Evolutionary conservation across 2,888 invertebrate genomes (phyloP).

Genomic region (Pteria penguin): DNA sequence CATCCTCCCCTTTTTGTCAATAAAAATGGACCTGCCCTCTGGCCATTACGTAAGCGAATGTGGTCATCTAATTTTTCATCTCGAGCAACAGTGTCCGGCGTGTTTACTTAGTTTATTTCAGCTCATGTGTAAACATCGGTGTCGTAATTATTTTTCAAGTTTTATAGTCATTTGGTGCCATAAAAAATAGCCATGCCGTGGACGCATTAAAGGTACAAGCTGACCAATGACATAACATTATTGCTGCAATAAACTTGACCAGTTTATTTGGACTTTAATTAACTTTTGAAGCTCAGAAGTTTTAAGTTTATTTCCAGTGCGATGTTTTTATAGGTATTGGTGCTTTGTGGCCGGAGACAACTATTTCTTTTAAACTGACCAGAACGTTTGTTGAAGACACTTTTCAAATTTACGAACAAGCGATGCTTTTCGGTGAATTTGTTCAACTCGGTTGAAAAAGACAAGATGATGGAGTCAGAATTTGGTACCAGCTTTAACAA

Average conservation of each 20-base stretch:
- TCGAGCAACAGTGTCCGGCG: conserved; percentile 3
- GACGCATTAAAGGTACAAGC: background rate
- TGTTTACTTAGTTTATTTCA: conserved; percentile 33
- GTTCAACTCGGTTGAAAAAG: no score
- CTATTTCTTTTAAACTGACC: no score
- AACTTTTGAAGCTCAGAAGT: background rate
- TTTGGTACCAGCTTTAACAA: no score
- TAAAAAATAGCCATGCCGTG: conserved; percentile 27
- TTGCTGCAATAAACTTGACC: background rate
- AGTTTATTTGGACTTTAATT: background rate
- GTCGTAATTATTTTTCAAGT: conserved; percentile 27
- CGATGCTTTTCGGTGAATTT: no score
- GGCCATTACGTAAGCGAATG: conserved; percentile 15
- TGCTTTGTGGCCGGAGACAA: no score
- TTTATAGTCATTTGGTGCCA: conserved; percentile 18
- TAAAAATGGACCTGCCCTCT: conserved; percentile 32
- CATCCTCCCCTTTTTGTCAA: conserved; percentile 28
- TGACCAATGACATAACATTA: background rate
- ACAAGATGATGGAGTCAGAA: no score
- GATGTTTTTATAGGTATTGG: no score
- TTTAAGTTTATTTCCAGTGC: no score
- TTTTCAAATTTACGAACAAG: no score
- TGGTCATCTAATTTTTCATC: conserved; percentile 34
- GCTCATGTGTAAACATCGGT: conserved; percentile 24
- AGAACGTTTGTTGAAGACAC: no score